Evolutionary conservation across 2,113 vertebrate species (phyloP), one percentile per base, ranked within the genome.

Genomic region (Embiotoca jacksoni): DNA sequence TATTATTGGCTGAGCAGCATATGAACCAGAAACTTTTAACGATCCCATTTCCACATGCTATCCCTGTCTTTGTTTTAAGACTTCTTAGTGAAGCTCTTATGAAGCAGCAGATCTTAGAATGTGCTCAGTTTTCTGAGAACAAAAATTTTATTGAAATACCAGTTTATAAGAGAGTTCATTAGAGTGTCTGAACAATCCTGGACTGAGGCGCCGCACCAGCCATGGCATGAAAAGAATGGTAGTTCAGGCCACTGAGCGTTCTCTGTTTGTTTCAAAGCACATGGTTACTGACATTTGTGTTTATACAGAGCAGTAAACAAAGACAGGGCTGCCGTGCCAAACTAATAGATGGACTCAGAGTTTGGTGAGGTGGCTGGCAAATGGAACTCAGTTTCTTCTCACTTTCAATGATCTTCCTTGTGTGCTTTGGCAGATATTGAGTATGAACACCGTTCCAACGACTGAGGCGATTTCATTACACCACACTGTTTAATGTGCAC

Each of bases 361-460:
- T 79, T 81, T 80, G 78, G 78, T 85, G 36, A 82, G 59, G 68
- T 72, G 81, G 69, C 58, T 78, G 73, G 63, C 64, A 82, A 88
- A 72, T 59, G 16, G 64, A 52, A 74, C 55, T 85, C 37, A 47
- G 62, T 76, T 66, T 81, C 56, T 60, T 75, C 72, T 70, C 54
- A 55, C 49, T 85, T 79, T 87, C 87, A 88, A 89, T 86, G 67
- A 85, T 82, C 83, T 74, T 75, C 72, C 75, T 66, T 54, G 81
- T 86, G 80, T 68, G 67, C 49, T 83, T 84, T 64, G 50, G 72
- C 60, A 80, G 70, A 68, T 80, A 65, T 32, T 30, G 64, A 78
- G 63, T 72, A 54, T 78, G 50, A 82, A 69, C 47, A 75, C 3
- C 0, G 1, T 78, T 85, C 67, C 65, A 72, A 44, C 15, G 8